A percentile compares a stretch with the other conserved stretches of the same genome.
These are phyloP conservation scores for Drosophila leontia DNA, from an alignment of 1,140 invertebrate species.

Conservation along the genomic window DNA sequence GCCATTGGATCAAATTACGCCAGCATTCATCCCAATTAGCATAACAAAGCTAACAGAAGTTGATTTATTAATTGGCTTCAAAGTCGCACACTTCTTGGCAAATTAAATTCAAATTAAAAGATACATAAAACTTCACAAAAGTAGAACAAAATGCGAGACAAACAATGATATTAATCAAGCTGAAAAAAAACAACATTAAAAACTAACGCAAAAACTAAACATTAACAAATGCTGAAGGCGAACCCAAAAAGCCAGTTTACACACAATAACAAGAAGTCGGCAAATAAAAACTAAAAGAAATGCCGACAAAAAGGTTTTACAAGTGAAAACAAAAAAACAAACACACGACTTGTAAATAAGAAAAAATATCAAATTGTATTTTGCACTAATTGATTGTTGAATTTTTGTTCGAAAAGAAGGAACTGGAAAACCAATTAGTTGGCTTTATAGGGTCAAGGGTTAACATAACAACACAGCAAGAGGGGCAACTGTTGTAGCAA, in stretches of 20 bases:
- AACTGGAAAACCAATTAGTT: conserved; percentile 59
- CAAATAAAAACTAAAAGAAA: conserved; percentile 51
- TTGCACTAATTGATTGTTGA: conserved; percentile 67
- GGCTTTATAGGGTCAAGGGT: conserved; percentile 62
- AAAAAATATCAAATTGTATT: conserved; percentile 29
- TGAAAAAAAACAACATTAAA: conserved; percentile 9
- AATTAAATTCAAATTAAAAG: conserved; percentile 42
- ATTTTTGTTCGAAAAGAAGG: conserved; percentile 12
- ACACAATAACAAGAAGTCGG: conserved; percentile 2
- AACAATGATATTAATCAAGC: conserved; percentile 42
- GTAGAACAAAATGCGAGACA: conserved; percentile 29
- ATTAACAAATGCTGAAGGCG: conserved; percentile 21
- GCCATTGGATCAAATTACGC: conserved; percentile 33
- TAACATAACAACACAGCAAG: conserved; percentile 8
- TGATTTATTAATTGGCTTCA: conserved; percentile 48
- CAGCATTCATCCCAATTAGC: conserved; percentile 50
- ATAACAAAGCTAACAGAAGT: conserved; percentile 65
- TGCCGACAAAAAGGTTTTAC: conserved; percentile 48
- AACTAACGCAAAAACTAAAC: conserved; percentile 1
- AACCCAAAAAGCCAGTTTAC: conserved; percentile 51
- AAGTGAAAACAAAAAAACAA: conserved; percentile 21
- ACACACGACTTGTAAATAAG: conserved; percentile 27
- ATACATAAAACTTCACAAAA: conserved; percentile 24
- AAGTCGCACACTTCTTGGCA: conserved; percentile 28
- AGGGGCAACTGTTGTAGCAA: conserved; percentile 25